These are phyloP conservation scores for Scartelaos histophorus DNA, from an alignment of 2,113 vertebrate genomes.

Conservation along the genomic window DNA sequence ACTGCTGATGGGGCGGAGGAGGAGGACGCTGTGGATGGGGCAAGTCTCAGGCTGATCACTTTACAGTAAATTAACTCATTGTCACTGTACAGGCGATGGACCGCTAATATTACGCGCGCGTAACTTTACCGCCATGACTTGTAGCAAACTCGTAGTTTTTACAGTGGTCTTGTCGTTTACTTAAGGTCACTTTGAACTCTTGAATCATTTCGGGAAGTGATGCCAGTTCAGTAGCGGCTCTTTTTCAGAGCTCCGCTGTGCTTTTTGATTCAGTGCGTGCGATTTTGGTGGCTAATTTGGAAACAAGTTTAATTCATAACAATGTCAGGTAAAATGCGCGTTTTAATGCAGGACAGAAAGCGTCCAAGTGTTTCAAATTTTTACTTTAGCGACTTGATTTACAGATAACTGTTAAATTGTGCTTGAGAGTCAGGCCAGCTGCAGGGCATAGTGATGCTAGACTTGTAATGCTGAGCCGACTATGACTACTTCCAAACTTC, in stretches of 20 bases:
- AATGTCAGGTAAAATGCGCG: conserved; percentile 56
- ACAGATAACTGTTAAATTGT: conserved; percentile 57
- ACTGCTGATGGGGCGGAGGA: conserved; percentile 34
- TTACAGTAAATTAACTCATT: conserved; percentile 3
- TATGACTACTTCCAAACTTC: conserved; percentile 59
- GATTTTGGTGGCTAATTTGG: conserved; percentile 17
- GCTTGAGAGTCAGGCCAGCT: not conserved
- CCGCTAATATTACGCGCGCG: not conserved
- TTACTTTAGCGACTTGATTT: conserved; percentile 47
- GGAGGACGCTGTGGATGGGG: conserved; percentile 43
- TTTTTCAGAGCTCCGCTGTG: conserved; percentile 5
- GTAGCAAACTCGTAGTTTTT: not conserved
- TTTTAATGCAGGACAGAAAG: conserved; percentile 39
- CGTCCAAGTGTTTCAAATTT: conserved; percentile 22
- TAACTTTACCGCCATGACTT: conserved; percentile 9
- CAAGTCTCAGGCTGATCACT: conserved; percentile 27
- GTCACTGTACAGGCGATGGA: not conserved
- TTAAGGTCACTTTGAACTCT: not conserved
- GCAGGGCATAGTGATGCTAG: conserved; percentile 11
- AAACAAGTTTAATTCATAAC: conserved; percentile 38
- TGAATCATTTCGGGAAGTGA: conserved; percentile 22
- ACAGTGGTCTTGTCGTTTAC: not conserved
- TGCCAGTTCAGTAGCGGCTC: conserved; percentile 27
- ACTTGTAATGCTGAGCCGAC: conserved; percentile 22
- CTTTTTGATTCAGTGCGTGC: conserved; percentile 15